Evolutionary conservation across 2,888 invertebrate species (phyloP).

Genomic region (Pemphredon lugubris): DNA sequence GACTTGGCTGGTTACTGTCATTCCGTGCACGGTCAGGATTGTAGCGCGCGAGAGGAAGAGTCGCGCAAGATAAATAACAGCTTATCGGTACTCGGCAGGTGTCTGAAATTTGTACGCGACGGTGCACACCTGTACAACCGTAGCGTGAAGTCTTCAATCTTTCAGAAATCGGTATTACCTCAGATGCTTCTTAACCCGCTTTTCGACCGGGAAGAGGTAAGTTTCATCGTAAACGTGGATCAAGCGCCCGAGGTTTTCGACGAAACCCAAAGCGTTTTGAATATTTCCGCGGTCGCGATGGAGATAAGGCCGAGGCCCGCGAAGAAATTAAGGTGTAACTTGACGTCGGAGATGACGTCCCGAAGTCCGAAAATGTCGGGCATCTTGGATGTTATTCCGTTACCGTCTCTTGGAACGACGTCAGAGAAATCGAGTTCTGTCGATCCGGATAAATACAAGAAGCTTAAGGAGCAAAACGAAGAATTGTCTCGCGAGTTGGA

Average conservation of each 20-base stretch:
- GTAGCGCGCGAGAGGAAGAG: constrained; percentile 89
- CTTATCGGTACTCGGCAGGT: constrained; percentile 91
- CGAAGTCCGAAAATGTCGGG: background rate
- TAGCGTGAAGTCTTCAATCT: constrained; percentile 80
- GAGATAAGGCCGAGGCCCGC: too few species aligned
- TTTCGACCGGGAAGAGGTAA: constrained; percentile 86
- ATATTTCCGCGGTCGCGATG: constrained; percentile 90
- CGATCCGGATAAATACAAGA: background rate
- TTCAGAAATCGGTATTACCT: constrained; percentile 94
- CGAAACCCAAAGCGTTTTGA: constrained; percentile 91
- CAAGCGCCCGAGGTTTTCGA: constrained; percentile 87
- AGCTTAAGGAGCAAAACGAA: constrained; percentile 30
- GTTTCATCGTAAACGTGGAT: constrained; percentile 93
- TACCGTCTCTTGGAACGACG: background rate
- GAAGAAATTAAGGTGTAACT: background rate
- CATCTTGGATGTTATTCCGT: background rate
- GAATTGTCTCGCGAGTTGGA: constrained; percentile 59
- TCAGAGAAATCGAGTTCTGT: constrained; percentile 1
- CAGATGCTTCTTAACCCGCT: constrained; percentile 91
- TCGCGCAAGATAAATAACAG: constrained; percentile 95
- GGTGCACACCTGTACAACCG: constrained; percentile 49
- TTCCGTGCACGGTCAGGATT: constrained; percentile 87
- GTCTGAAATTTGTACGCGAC: constrained; percentile 85
- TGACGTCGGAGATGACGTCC: background rate
- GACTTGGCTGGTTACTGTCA: constrained; percentile 96